Evolutionary conservation across 1,140 invertebrate species (phyloP).

Genomic region (Apocrypta bakeri): DNA sequence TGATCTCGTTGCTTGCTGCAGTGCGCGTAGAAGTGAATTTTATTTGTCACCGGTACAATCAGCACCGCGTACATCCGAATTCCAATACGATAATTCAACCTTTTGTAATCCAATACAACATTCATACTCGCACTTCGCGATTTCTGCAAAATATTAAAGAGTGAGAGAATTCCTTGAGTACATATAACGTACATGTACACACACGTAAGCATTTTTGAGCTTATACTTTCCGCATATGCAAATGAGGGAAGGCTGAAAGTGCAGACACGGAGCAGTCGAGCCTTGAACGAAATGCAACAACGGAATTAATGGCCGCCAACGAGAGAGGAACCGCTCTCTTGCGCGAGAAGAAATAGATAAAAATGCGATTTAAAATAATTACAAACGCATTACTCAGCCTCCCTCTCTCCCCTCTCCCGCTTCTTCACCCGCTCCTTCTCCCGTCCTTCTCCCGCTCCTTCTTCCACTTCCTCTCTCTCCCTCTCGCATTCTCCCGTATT

Average conservation of each 20-base stretch:
- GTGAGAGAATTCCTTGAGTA: too few species aligned
- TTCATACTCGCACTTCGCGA: too few species aligned
- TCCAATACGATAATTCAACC: slow-evolving; percentile 39
- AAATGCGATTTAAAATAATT: slow-evolving; percentile 65
- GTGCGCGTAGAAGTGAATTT: too few species aligned
- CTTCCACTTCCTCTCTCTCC: slow-evolving; percentile 11
- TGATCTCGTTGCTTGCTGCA: slow-evolving; percentile 32
- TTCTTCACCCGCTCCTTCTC: slow-evolving; percentile 19
- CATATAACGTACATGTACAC: too few species aligned
- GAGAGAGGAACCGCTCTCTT: not conserved
- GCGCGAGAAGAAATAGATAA: slow-evolving; percentile 46
- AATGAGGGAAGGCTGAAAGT: too few species aligned
- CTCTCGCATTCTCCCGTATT: not conserved
- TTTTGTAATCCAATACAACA: too few species aligned
- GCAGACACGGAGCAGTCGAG: too few species aligned
- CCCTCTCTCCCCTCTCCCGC: not conserved
- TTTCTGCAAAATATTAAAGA: too few species aligned
- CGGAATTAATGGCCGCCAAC: slow-evolving; percentile 11
- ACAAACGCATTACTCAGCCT: slow-evolving; percentile 64
- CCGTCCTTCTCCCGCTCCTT: not conserved
- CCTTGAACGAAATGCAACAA: slow-evolving; percentile 47
- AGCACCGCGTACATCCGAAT: slow-evolving; percentile 28
- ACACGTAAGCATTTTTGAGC: too few species aligned
- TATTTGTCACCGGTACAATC: slow-evolving; percentile 40
- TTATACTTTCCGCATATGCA: not conserved